Evolutionary conservation across 2,113 vertebrate genomes (phyloP).

Genomic region (Nannobrachium achirus): DNA sequence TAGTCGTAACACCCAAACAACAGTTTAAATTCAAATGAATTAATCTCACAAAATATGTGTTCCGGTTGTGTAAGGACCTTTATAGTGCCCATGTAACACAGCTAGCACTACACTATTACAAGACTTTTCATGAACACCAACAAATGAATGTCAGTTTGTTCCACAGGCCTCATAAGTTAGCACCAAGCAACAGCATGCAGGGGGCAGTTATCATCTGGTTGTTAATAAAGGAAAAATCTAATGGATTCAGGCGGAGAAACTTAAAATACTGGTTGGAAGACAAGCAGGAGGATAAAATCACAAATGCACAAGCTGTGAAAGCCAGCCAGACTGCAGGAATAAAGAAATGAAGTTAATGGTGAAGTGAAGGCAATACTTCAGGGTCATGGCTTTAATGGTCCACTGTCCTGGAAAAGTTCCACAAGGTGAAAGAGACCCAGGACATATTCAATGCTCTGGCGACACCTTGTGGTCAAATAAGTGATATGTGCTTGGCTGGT

Average conservation of each 20-base stretch:
- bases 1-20: too few relatives aligned
- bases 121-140: too few relatives aligned
- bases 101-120: background rate
- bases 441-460: constrained; percentile 31
- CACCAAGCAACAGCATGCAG: constrained; percentile 60
- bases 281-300: constrained; percentile 2
- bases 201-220: constrained; percentile 12
- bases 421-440: background rate
- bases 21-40: too few relatives aligned
- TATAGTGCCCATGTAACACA: background rate
- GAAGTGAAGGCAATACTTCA: constrained; percentile 41
- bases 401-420: background rate
- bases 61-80: background rate
- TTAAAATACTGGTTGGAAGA: constrained; percentile 17
- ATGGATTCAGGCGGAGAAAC: constrained; percentile 1
- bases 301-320: background rate
- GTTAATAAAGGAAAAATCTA: constrained; percentile 12
- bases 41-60: too few relatives aligned
- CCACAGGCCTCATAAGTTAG: constrained; percentile 31
- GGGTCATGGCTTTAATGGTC: constrained; percentile 34
- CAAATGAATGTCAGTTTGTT: constrained; percentile 17
- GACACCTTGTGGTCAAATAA: constrained; percentile 59
- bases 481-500: background rate
- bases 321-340: constrained; percentile 23
- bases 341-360: constrained; percentile 39